Conservation (phyloP, 2,797 vertebrate genomes). For the Hippoglossus hippoglossus region DNA sequence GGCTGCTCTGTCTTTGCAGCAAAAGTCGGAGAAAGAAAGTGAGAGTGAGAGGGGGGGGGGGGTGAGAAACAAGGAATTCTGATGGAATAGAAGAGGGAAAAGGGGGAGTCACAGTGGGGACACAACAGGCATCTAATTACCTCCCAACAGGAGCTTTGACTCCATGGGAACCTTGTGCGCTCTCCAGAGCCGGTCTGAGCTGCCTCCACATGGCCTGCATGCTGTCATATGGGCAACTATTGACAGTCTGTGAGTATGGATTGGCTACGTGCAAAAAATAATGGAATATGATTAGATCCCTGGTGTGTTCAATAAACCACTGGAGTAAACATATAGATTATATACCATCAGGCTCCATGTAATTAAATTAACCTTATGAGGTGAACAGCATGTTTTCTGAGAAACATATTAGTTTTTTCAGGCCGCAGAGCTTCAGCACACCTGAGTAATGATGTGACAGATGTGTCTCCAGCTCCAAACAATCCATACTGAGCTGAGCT, state of each 20-base stretch:
- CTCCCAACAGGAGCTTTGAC: conserved; percentile 67
- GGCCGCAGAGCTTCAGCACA: not conserved
- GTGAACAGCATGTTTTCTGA: not conserved
- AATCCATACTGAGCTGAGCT: not conserved
- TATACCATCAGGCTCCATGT: conserved; percentile 1
- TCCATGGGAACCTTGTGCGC: conserved; percentile 69
- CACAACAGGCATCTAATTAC: conserved; percentile 77
- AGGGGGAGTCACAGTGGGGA: conserved; percentile 46
- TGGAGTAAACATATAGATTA: conserved; percentile 30
- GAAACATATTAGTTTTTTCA: not conserved
- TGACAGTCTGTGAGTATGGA: conserved; percentile 52
- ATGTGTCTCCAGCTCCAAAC: not conserved
- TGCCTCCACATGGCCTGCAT: conserved; percentile 45
- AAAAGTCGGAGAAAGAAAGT: conserved; percentile 3
- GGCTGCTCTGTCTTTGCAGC: conserved; percentile 25
- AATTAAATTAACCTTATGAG: conserved; percentile 6
- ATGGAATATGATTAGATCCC: conserved; percentile 56
- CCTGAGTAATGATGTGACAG: not conserved
- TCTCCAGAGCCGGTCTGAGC: conserved; percentile 46
- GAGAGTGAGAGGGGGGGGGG: conserved; percentile 3
- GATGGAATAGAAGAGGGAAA: conserved; percentile 51
- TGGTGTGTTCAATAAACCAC: conserved; percentile 39
- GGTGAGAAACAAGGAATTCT: conserved; percentile 34
- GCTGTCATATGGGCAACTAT: conserved; percentile 58
- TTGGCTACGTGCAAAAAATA: conserved; percentile 47